Evolutionary conservation across 2,113 vertebrate species (phyloP).

Genomic region (Ammospiza caudacuta): DNA sequence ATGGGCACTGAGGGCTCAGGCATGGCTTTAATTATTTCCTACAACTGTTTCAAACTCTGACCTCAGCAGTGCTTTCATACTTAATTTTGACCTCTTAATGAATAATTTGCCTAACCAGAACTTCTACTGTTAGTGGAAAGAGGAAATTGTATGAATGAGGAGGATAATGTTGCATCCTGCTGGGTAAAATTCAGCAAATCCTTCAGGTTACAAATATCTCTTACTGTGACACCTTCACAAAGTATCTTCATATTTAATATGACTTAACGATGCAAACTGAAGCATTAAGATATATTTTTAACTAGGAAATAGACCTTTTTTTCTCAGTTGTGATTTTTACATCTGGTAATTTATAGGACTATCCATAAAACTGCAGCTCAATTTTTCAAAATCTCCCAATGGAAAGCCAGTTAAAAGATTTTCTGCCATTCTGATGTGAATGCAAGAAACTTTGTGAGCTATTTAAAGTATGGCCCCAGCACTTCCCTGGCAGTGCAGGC

Average conservation of each 20-base stretch:
- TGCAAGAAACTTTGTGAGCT: neutral
- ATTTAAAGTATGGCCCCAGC: neutral
- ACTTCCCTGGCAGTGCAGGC: neutral
- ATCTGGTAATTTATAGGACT: neutral
- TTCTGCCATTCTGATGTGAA: neutral
- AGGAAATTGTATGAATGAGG: neutral
- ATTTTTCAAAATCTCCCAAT: fast-evolving
- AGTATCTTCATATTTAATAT: neutral
- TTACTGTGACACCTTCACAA: neutral
- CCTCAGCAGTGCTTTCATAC: neutral
- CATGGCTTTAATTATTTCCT: conserved; percentile 12
- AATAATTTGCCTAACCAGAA: neutral
- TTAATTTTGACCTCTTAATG: neutral
- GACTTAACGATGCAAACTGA: neutral
- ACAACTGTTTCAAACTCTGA: neutral
- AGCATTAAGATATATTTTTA: conserved; percentile 4
- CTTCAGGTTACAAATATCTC: neutral
- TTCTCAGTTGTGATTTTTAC: neutral
- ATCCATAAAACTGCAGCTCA: neutral
- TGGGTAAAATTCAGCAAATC: neutral
- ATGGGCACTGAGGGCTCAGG: neutral
- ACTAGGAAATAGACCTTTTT: neutral
- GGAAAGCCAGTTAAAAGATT: neutral
- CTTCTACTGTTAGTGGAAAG: neutral
- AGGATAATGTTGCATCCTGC: neutral